Base-by-base conservation (phyloP, 1,140 invertebrate genomes). In the Aleiodes sp. region DNA sequence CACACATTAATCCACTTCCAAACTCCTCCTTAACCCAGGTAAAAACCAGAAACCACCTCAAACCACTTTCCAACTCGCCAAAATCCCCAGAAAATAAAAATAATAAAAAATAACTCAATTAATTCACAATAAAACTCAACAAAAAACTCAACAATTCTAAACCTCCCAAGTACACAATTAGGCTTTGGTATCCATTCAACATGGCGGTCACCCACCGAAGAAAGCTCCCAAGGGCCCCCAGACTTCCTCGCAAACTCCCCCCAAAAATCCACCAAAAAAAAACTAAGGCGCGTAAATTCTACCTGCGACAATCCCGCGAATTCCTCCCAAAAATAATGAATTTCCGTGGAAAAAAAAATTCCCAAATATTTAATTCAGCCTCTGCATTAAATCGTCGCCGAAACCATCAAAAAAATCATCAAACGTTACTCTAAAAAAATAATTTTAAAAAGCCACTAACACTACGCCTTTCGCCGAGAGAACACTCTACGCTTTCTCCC, bases 161-260 rank as follows among this genome's bases (percentile, higher is more conserved):
- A 10, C 4, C 31, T 6, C 31, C 4, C 10, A 35, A 35, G 31
- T 35, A 35, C 8, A 67, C 24, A 46, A 39, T 65, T 81, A 78
- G 73, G 76, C 77, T 76, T 80, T 78, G 78, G 78, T 81, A 69
- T 80, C 80, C 70, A 77, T 80, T 82, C 85, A 87, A 87, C 84
- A 87, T 87, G 85, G 85, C 85, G 85, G 85, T 84, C 28, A 76
- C 77, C 78, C 83, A 78, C 75, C 78, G 84, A 85, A 83, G 84
- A 86, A 86, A 86, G 84, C 83, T 81, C 82, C 75, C 78, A 78
- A 80, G 78, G 77, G 78, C 76, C 78, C 76, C 73, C 74, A 60
- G 70, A 67, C 73, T 46, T 65, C 74, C 68, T 72, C 67, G 28
- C 75, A 71, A 73, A 68, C 64, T 68, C 62, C 62, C 65, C 66